phyloP scores from a whole-genome alignment of 64 coral and sea anemone genomes.

The Porites australiensis region DNA sequence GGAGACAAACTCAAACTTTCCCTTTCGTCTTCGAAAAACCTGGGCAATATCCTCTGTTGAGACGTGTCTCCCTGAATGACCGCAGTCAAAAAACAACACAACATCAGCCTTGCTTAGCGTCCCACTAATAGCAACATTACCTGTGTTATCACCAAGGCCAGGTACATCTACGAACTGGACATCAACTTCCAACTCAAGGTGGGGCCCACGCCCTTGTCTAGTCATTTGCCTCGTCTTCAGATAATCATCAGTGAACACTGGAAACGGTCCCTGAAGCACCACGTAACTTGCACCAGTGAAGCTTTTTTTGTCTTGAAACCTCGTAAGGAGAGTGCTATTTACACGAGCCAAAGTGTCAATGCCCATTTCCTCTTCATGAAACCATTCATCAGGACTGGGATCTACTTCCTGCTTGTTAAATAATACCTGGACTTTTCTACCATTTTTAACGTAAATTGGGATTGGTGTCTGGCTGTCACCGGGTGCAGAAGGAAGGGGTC shows the following conservation, averaged over 20 bases:
- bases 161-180: constrained; percentile 64
- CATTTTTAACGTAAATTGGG: constrained; percentile 52
- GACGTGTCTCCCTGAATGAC: constrained; percentile 21
- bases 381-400: not conserved
- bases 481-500: constrained; percentile 53
- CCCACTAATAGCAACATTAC: constrained; percentile 21
- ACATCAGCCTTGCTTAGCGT: constrained; percentile 55
- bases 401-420: not conserved
- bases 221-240: constrained; percentile 26
- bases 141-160: constrained; percentile 41
- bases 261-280: constrained; percentile 56
- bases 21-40: constrained; percentile 48
- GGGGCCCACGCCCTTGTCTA: not conserved
- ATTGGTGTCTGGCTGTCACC: constrained; percentile 64
- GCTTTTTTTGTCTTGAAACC: constrained; percentile 20
- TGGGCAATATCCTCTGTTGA: constrained; percentile 61
- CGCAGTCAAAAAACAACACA: constrained; percentile 38
- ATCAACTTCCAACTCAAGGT: not conserved
- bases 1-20: constrained; percentile 3
- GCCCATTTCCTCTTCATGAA: not conserved
- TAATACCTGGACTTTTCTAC: constrained; percentile 18
- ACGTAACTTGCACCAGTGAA: not conserved
- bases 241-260: constrained; percentile 6
- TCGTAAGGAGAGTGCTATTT: not conserved
- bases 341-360: not conserved